Conservation (phyloP, 2,797 vertebrate genomes). For the Chelonia mydas region DNA sequence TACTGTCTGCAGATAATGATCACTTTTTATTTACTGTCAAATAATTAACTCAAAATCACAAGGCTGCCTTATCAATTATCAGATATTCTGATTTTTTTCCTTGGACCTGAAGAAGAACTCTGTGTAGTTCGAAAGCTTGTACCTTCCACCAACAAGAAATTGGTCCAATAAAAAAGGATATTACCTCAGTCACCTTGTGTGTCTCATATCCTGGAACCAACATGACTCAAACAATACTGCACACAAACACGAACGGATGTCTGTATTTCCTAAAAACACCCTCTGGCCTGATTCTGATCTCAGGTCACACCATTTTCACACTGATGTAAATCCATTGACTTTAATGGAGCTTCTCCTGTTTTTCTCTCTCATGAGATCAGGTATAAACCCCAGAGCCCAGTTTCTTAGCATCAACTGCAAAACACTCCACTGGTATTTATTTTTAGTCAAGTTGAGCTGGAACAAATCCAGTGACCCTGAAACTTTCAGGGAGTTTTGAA, state of each 20-base stretch:
- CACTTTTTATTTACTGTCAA: neutral
- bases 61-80: neutral
- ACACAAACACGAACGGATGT: neutral
- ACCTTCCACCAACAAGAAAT: neutral
- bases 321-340: neutral
- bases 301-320: neutral
- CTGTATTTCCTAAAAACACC: neutral
- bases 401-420: neutral
- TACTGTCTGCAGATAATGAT: neutral
- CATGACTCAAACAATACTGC: neutral
- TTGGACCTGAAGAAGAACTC: neutral
- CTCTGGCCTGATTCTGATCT: neutral
- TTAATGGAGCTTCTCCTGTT: neutral
- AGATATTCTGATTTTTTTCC: neutral
- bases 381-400: neutral
- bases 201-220: neutral
- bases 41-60: slow-evolving; percentile 2
- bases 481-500: neutral
- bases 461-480: neutral
- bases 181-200: neutral
- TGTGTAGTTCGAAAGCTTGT: neutral
- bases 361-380: neutral
- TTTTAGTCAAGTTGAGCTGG: neutral
- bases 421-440: neutral
- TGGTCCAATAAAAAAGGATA: neutral